These are phyloP conservation scores for Nematostella vectensis DNA, from an alignment of 92 coral and sea anemone genomes.

Conservation along the genomic window DNA sequence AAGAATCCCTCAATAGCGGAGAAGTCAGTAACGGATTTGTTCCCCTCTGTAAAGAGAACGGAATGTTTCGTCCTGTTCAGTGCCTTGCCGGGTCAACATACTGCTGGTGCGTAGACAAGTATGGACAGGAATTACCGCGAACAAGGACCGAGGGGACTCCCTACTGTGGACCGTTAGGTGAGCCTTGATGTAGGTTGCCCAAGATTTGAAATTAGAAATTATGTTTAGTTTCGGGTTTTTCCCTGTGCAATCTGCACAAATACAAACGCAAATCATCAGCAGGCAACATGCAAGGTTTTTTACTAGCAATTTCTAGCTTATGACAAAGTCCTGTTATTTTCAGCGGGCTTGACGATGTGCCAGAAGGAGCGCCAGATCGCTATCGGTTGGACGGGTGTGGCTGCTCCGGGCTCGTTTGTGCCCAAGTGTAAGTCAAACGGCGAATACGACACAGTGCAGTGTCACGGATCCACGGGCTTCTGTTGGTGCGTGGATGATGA, in stretches of 20 bases:
- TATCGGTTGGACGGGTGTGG: conserved; percentile 56
- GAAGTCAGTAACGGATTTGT: background rate
- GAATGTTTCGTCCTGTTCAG: conserved; percentile 72
- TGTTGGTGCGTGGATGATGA: conserved; percentile 86
- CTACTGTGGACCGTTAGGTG: conserved; percentile 35
- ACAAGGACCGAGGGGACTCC: conserved; percentile 55
- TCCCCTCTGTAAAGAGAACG: conserved; percentile 45
- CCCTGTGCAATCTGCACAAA: too few species aligned
- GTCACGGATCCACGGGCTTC: conserved; percentile 36
- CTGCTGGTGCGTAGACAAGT: conserved; percentile 92
- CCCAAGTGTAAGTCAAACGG: conserved; percentile 74
- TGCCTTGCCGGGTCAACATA: conserved; percentile 70
- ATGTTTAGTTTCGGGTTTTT: too few species aligned
- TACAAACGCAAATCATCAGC: background rate
- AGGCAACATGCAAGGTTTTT: background rate
- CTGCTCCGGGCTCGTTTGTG: conserved; percentile 54
- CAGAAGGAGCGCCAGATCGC: conserved; percentile 66
- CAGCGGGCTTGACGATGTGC: conserved; percentile 56
- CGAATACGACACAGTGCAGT: conserved; percentile 59
- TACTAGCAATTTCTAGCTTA: background rate
- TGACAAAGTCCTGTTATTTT: background rate
- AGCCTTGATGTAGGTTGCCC: too few species aligned
- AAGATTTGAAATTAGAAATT: too few species aligned
- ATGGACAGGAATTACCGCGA: conserved; percentile 66
- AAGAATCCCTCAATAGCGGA: conserved; percentile 5